Conservation (phyloP, 2,888 invertebrate species). For the Microchrysa polita region DNA sequence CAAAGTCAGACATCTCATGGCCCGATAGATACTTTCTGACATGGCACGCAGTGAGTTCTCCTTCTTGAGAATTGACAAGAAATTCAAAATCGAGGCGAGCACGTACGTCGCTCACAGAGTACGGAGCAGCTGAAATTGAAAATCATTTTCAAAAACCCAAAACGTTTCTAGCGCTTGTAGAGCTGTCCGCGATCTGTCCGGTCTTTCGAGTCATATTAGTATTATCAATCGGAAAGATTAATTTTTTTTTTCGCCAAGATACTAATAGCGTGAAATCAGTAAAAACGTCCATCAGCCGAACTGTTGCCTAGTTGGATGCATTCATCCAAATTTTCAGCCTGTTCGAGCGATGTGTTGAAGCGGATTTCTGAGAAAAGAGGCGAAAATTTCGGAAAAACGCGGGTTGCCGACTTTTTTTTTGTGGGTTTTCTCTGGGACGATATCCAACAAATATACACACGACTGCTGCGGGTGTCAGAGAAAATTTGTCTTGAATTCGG, state of each 20-base stretch:
- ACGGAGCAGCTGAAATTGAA: conserved; percentile 25
- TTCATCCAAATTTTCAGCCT: conserved; percentile 30
- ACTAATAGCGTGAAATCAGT: background rate
- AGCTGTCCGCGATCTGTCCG: conserved; percentile 46
- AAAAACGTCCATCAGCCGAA: conserved; percentile 3
- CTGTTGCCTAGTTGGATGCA: conserved; percentile 40
- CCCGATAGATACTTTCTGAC: conserved; percentile 14
- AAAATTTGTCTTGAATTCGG: conserved; percentile 16
- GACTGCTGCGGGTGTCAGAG: conserved; percentile 12
- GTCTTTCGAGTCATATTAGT: conserved; percentile 38
- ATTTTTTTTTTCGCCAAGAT: conserved; percentile 10
- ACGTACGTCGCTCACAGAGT: background rate
- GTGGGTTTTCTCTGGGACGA: too few relatives aligned
- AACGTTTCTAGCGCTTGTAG: conserved; percentile 46
- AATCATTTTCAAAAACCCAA: conserved; percentile 33
- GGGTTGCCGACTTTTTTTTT: background rate
- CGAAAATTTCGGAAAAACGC: conserved; percentile 18
- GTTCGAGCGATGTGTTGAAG: conserved; percentile 9
- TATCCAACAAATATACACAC: background rate
- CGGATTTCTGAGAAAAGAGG: conserved; percentile 14
- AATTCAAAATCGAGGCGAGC: conserved; percentile 46
- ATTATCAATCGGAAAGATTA: conserved; percentile 37
- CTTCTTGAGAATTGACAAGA: conserved; percentile 46
- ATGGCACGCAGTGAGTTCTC: conserved; percentile 24
- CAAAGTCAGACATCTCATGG: background rate